These are phyloP conservation scores for Rhagophthalmus giganteus DNA, from an alignment of 2,888 invertebrate genomes.

Conservation along the genomic window DNA sequence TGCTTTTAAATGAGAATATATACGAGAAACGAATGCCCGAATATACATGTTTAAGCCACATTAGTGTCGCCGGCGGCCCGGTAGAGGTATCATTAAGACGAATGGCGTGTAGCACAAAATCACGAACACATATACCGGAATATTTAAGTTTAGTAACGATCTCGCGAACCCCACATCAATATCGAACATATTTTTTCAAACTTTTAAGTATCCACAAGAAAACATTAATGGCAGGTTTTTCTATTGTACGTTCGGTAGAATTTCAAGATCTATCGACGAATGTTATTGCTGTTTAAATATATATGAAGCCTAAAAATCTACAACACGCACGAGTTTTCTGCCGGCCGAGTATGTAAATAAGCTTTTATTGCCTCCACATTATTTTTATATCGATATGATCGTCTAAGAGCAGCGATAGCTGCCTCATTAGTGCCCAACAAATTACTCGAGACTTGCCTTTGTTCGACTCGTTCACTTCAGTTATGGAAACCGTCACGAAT, in stretches of 20 bases:
- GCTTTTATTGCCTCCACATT: conserved; percentile 44
- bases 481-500: conserved; percentile 43
- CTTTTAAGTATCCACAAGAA: conserved; percentile 18
- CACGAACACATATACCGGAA: conserved; percentile 44
- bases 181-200: conserved; percentile 26
- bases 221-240: conserved; percentile 14
- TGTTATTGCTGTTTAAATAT: conserved; percentile 21
- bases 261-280: conserved; percentile 8
- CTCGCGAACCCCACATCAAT: conserved; percentile 38
- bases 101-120: conserved; percentile 52
- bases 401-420: conserved; percentile 41
- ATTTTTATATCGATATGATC: conserved; percentile 45
- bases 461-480: conserved; percentile 38
- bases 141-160: conserved; percentile 41
- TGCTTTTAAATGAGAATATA: conserved; percentile 29
- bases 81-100: conserved; percentile 53
- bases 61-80: conserved; percentile 49
- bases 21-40: conserved; percentile 31
- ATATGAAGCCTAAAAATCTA: conserved; percentile 37
- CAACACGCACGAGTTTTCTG: conserved; percentile 39
- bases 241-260: conserved; percentile 4
- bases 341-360: conserved; percentile 40
- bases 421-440: conserved; percentile 45
- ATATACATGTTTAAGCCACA: conserved; percentile 51
- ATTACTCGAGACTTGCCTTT: conserved; percentile 38